Percentiles rank a stretch among this genome's conserved stretches.
phyloP scores from a whole-genome alignment of 2,888 invertebrate genomes.

The Diadegma fenestrale region DNA sequence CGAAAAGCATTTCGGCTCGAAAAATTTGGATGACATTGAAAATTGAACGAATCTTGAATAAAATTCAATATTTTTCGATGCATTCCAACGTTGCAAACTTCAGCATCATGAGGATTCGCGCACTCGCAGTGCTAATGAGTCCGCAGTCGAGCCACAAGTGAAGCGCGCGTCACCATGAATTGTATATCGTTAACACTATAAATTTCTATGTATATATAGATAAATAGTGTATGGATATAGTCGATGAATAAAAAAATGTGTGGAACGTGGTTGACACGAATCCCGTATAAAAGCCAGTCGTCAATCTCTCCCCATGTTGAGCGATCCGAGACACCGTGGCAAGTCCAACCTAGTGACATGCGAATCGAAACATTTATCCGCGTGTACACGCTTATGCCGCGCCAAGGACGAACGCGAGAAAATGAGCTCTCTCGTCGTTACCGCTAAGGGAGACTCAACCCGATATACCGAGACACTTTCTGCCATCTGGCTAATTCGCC shows the following conservation, averaged over 20 bases:
- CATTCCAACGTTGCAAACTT: too few species aligned
- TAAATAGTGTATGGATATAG: neutral
- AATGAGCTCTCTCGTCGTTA: conserved; percentile 34
- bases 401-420: conserved; percentile 63
- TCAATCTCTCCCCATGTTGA: conserved; percentile 84
- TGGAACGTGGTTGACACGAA: conserved; percentile 82
- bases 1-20: too few species aligned
- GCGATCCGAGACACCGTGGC: conserved; percentile 65
- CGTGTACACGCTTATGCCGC: conserved; percentile 14
- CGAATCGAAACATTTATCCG: conserved; percentile 47
- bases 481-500: conserved; percentile 5
- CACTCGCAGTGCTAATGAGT: conserved; percentile 38
- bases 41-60: too few species aligned
- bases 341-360: conserved; percentile 15
- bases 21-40: too few species aligned
- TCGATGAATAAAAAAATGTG: conserved; percentile 54
- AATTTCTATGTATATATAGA: neutral
- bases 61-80: too few species aligned
- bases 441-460: neutral
- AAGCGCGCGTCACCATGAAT: conserved; percentile 39
- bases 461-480: conserved; percentile 13
- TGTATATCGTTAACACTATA: conserved; percentile 35
- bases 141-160: conserved; percentile 24
- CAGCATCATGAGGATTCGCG: too few species aligned
- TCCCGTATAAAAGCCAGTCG: conserved; percentile 76